phyloP scores from a whole-genome alignment of 1,140 invertebrate species.

The Pemphigus obesinymphae region DNA sequence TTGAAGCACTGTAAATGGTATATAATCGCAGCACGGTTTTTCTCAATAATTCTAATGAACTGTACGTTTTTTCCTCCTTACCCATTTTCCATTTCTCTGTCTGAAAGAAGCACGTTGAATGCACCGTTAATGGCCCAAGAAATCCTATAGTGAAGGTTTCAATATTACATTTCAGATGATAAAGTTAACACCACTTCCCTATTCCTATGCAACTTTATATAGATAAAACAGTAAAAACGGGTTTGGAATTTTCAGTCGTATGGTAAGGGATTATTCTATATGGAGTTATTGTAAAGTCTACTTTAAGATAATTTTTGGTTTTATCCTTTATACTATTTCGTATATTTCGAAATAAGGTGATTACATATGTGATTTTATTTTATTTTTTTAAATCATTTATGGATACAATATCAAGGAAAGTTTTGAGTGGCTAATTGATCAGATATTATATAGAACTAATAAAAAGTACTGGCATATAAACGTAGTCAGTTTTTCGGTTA shows the following conservation, averaged over 20 bases:
- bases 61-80: not conserved
- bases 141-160: not conserved
- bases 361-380: no score
- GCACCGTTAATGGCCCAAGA: not conserved
- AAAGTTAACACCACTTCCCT: not conserved
- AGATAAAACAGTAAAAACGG: not conserved
- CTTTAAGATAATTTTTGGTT: no score
- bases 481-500: no score
- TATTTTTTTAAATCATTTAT: no score
- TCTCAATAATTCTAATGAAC: not conserved
- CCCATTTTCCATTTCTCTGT: no score
- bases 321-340: no score
- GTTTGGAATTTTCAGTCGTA: not conserved
- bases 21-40: not conserved
- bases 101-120: not conserved
- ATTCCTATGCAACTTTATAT: not conserved
- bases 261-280: not conserved
- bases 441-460: no score
- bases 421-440: no score
- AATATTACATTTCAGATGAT: not conserved
- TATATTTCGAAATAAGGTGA: no score
- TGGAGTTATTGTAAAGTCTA: no score
- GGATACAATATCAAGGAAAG: no score
- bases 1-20: not conserved
- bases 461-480: no score